phyloP scores from a whole-genome alignment of 1,140 invertebrate species.

The Euura lappo region DNA sequence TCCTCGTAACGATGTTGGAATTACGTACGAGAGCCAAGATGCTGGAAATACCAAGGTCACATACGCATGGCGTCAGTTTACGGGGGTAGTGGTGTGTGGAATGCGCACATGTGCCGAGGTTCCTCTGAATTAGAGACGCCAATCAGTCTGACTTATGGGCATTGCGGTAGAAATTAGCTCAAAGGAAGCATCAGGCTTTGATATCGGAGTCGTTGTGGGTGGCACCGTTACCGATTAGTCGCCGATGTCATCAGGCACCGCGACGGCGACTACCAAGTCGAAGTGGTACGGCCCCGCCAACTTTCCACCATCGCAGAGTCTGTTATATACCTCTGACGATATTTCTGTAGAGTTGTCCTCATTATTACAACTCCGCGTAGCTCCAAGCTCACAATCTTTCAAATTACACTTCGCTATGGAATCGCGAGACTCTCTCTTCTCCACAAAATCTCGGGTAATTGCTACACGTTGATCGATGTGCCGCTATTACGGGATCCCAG shows the following conservation, averaged over 20 bases:
- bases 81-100: neutral
- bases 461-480: neutral
- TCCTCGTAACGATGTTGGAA: neutral
- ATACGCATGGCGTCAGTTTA: neutral
- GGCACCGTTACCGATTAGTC: constrained; percentile 10
- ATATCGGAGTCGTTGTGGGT: constrained; percentile 16
- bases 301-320: neutral
- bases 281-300: neutral
- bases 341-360: neutral
- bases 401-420: neutral
- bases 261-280: neutral
- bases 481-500: neutral
- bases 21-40: neutral
- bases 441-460: neutral
- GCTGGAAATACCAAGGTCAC: neutral
- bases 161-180: constrained; percentile 28
- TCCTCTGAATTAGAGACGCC: constrained; percentile 29
- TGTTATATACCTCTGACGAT: neutral
- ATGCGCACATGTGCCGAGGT: constrained; percentile 14
- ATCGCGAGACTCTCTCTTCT: neutral
- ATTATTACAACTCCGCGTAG: neutral
- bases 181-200: constrained; percentile 25
- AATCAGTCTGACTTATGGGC: constrained; percentile 32
- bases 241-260: constrained; percentile 9
- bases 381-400: neutral